Evolutionary conservation across 2,888 invertebrate species (phyloP).

Genomic region (Drosophila engyochracea): DNA sequence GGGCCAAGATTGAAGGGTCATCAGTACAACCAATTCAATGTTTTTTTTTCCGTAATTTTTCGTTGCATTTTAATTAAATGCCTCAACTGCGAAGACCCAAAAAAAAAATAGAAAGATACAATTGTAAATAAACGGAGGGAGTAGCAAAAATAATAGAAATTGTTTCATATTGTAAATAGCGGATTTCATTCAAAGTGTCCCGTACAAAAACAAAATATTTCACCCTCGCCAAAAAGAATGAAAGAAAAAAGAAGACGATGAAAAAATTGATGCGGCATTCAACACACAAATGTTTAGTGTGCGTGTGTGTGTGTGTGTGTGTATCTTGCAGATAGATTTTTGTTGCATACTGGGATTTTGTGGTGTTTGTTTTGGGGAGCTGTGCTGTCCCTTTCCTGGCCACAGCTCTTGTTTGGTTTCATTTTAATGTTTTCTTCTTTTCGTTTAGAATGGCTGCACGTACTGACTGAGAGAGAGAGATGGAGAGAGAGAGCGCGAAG

Average conservation of each 20-base stretch:
- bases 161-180: slow-evolving; percentile 44
- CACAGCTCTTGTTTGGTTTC: slow-evolving; percentile 60
- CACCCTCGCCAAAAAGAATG: slow-evolving; percentile 57
- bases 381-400: slow-evolving; percentile 43
- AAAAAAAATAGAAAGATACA: slow-evolving; percentile 18
- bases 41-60: slow-evolving; percentile 10
- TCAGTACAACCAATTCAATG: slow-evolving; percentile 26
- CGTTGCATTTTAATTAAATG: slow-evolving; percentile 61
- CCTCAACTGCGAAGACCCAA: slow-evolving; percentile 25
- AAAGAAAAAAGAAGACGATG: slow-evolving; percentile 3
- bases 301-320: slow-evolving; percentile 18
- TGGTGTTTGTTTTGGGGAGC: slow-evolving; percentile 53
- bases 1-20: slow-evolving; percentile 42
- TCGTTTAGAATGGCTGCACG: slow-evolving; percentile 9
- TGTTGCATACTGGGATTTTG: slow-evolving; percentile 60
- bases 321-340: slow-evolving; percentile 55
- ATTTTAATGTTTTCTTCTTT: slow-evolving; percentile 48
- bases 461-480: slow-evolving; percentile 1
- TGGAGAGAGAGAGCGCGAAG: neutral
- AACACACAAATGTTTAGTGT: slow-evolving; percentile 50
- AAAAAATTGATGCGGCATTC: slow-evolving; percentile 42
- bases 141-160: slow-evolving; percentile 36
- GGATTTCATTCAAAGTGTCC: slow-evolving; percentile 45
- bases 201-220: slow-evolving; percentile 54
- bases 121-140: slow-evolving; percentile 42